A percentile compares a stretch with the other conserved stretches of the same genome.
Evolutionary conservation across 2,113 vertebrate species (phyloP).

Genomic region (Heptranchias perlo): DNA sequence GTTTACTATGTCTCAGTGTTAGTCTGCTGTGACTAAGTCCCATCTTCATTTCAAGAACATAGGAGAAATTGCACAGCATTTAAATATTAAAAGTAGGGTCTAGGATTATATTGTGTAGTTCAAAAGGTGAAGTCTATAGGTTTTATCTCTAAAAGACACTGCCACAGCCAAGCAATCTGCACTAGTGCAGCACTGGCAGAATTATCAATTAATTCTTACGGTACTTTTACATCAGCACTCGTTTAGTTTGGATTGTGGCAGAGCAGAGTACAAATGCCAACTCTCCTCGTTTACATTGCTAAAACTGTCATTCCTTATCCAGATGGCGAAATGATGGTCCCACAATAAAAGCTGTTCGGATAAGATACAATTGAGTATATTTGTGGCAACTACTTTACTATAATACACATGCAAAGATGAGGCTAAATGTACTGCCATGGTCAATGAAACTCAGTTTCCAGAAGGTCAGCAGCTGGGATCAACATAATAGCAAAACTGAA

Average conservation of each 20-base stretch:
- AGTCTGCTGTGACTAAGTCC: too few species aligned
- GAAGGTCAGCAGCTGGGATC: neutral
- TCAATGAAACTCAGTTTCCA: neutral
- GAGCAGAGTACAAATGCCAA: neutral
- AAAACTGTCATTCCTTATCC: neutral
- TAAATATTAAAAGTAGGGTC: neutral
- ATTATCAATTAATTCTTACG: neutral
- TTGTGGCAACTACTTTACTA: neutral
- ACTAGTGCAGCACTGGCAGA: neutral
- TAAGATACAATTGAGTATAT: neutral
- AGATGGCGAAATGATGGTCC: neutral
- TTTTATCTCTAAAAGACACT: neutral
- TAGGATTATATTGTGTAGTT: neutral
- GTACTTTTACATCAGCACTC: neutral
- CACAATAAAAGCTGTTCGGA: neutral
- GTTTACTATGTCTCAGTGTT: neutral
- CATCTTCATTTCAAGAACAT: neutral
- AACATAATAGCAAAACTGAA: neutral
- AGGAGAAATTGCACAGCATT: neutral
- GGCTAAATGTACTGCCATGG: neutral
- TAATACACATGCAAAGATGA: neutral
- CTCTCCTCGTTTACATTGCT: neutral
- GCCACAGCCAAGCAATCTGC: neutral
- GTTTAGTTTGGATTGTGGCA: neutral
- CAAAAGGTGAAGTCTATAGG: neutral